These are phyloP conservation scores for Champsocephalus gunnari DNA, from an alignment of 2,797 vertebrate species.

Conservation along the genomic window DNA sequence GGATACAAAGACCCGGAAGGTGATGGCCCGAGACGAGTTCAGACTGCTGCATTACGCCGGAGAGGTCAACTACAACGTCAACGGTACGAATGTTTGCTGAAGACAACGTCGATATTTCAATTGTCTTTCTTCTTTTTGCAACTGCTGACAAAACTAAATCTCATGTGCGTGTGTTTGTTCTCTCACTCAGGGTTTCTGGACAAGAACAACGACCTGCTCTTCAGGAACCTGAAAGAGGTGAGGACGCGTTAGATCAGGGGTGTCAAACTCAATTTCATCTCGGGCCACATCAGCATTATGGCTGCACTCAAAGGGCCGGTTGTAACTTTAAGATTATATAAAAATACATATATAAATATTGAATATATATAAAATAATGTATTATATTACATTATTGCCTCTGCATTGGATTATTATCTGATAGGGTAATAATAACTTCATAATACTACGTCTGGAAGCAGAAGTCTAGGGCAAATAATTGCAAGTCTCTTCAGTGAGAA, in stretches of 20 bases:
- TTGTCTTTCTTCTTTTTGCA: not conserved
- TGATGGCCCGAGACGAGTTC: slow-evolving; percentile 93
- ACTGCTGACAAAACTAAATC: not conserved
- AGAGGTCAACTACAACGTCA: slow-evolving; percentile 96
- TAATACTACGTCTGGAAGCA: no score
- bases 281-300: no score
- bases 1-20: slow-evolving; percentile 94
- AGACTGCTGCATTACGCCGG: slow-evolving; percentile 96
- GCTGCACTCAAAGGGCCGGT: no score
- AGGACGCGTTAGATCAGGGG: slow-evolving; percentile 27
- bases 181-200: slow-evolving; percentile 90
- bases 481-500: no score
- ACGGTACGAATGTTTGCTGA: slow-evolving; percentile 80
- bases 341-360: no score
- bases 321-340: no score
- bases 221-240: slow-evolving; percentile 97
- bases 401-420: no score
- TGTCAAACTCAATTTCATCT: no score
- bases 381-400: no score
- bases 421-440: no score
- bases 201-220: slow-evolving; percentile 97
- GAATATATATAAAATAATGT: no score
- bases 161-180: not conserved
- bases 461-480: no score
- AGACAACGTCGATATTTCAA: not conserved